These are phyloP conservation scores for Cavia aperea DNA, from an alignment of 2,113 vertebrate species.

Conservation along the genomic window DNA sequence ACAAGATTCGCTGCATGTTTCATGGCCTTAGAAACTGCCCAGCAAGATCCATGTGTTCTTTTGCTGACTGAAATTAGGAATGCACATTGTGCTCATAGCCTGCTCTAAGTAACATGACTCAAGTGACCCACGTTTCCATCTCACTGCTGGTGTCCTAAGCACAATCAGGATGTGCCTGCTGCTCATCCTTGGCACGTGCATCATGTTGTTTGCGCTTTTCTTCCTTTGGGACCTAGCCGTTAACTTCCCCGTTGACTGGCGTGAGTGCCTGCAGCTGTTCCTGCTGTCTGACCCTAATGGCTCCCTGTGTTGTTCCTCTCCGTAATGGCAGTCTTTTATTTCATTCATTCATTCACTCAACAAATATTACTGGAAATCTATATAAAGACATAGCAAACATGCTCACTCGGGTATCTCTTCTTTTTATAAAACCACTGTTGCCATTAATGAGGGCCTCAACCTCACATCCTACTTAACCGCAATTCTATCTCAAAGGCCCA, in stretches of 20 bases:
- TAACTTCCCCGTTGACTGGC: background rate
- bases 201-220: background rate
- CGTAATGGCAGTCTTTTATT: background rate
- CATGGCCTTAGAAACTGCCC: background rate
- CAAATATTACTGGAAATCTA: background rate
- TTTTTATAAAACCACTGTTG: background rate
- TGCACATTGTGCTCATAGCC: background rate
- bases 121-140: background rate
- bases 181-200: background rate
- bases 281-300: background rate
- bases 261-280: background rate
- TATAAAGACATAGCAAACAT: background rate
- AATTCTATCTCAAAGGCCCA: background rate
- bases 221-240: background rate
- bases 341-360: background rate
- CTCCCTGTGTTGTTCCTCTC: background rate
- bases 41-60: constrained; percentile 11
- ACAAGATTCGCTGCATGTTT: constrained; percentile 45
- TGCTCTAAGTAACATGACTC: constrained; percentile 28
- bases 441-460: background rate
- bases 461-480: background rate
- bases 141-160: background rate
- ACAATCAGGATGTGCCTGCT: background rate
- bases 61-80: background rate
- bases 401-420: background rate